These are phyloP conservation scores for Campylorhamphus procurvoides DNA, from an alignment of 2,113 vertebrate genomes.

Conservation along the genomic window DNA sequence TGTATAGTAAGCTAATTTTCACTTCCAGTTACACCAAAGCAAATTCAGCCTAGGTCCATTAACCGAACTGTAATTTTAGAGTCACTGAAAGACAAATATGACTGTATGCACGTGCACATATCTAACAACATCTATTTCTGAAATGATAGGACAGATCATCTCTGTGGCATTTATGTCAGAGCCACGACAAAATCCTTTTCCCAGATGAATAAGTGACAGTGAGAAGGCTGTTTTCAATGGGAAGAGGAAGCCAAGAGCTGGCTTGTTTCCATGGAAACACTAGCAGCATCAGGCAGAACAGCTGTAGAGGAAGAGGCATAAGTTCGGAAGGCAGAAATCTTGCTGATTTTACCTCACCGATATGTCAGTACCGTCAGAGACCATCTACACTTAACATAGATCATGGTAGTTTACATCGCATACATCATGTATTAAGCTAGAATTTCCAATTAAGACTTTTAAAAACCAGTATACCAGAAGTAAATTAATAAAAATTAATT, in stretches of 20 bases:
- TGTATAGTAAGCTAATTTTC: not conserved
- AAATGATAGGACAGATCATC: conserved; percentile 60
- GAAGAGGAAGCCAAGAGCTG: conserved; percentile 87
- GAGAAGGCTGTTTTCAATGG: conserved; percentile 85
- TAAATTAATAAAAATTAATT: not conserved
- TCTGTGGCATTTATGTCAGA: conserved; percentile 69
- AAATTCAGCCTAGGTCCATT: not conserved
- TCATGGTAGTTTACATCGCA: not conserved
- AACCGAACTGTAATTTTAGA: not conserved
- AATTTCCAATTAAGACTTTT: not conserved
- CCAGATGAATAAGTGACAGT: conserved; percentile 79
- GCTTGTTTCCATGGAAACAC: conserved; percentile 94
- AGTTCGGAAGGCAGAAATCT: conserved; percentile 66
- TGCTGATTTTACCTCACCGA: conserved; percentile 45
- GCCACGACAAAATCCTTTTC: conserved; percentile 70
- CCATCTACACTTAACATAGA: not conserved
- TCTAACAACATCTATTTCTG: conserved; percentile 32
- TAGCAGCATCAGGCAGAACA: conserved; percentile 82
- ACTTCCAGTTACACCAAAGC: not conserved
- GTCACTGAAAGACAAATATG: not conserved
- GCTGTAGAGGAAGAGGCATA: conserved; percentile 74
- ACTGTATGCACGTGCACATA: not conserved
- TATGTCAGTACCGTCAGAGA: not conserved
- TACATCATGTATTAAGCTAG: not conserved
- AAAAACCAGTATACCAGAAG: not conserved